Percentiles rank a stretch among this genome's conserved stretches.
Conservation (phyloP, 2,797 vertebrate genomes). For the Pseudomugil gertrudae region DNA sequence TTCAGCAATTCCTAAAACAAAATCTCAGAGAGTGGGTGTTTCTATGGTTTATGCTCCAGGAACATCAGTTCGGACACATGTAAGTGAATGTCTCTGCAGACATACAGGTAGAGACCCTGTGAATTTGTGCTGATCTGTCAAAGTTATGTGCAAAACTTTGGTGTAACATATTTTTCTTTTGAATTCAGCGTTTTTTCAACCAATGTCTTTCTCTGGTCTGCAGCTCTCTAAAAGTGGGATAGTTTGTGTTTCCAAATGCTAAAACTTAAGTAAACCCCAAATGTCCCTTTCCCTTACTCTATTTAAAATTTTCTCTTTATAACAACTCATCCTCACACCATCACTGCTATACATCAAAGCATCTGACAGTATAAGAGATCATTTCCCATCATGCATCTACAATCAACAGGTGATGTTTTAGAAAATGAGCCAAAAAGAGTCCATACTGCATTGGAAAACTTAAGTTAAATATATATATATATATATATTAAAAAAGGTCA, state of each 20-base stretch:
- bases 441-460: constrained; percentile 27
- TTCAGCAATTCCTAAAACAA: neutral
- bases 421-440: constrained; percentile 44
- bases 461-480: neutral
- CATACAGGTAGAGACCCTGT: neutral
- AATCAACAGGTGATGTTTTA: constrained; percentile 30
- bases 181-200: constrained; percentile 8
- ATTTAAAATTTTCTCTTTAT: constrained; percentile 18
- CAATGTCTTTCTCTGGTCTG: constrained; percentile 11
- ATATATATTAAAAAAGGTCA: constrained; percentile 13
- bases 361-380: constrained; percentile 32
- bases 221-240: constrained; percentile 52
- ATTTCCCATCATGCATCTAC: constrained; percentile 10
- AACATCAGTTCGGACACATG: neutral
- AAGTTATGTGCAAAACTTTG: constrained; percentile 2
- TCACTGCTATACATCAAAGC: constrained; percentile 21
- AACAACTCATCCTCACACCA: constrained; percentile 24
- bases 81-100: neutral
- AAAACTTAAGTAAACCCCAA: constrained; percentile 40
- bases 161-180: constrained; percentile 5
- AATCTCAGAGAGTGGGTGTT: neutral
- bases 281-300: constrained; percentile 18
- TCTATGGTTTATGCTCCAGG: neutral
- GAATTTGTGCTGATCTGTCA: neutral
- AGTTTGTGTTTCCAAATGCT: constrained; percentile 53